Percentiles rank a stretch among this genome's conserved stretches.
Conservation (phyloP, 2,888 invertebrate genomes). For the Pterostichus madidus region DNA sequence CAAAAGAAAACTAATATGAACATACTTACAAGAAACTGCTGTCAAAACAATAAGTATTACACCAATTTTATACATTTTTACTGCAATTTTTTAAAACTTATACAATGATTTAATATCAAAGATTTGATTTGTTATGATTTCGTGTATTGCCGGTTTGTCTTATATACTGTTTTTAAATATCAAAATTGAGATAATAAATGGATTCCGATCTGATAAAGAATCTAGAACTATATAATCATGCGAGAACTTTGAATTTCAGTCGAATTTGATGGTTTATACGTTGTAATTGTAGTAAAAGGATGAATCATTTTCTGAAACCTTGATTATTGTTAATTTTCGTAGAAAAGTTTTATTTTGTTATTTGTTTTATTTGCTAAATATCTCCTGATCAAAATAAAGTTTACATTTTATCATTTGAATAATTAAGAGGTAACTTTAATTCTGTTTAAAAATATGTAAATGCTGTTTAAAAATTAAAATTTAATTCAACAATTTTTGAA, state of each 20-base stretch:
- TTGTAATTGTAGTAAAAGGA: background rate
- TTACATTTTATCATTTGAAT: background rate
- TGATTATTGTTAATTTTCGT: background rate
- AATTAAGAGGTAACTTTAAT: background rate
- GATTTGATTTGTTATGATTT: conserved; percentile 3
- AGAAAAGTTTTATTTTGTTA: conserved; percentile 9
- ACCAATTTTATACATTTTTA: conserved; percentile 5
- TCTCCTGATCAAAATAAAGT: too few relatives aligned
- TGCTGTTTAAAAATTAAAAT: too few relatives aligned
- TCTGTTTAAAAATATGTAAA: too few relatives aligned
- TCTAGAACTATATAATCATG: conserved; percentile 1
- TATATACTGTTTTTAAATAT: conserved; percentile 8
- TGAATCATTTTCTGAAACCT: background rate
- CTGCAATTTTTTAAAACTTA: background rate
- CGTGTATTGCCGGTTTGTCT: background rate
- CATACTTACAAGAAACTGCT: background rate
- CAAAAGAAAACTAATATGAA: too few relatives aligned
- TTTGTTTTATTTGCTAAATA: background rate
- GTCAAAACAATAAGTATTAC: background rate
- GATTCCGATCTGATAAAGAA: background rate
- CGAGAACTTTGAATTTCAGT: conserved; percentile 11
- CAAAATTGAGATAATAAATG: background rate
- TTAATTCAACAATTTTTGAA: too few relatives aligned
- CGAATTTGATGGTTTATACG: background rate
- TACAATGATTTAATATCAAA: background rate